phyloP scores from a whole-genome alignment of 2,888 invertebrate species.

The Lasioglossum morio region DNA sequence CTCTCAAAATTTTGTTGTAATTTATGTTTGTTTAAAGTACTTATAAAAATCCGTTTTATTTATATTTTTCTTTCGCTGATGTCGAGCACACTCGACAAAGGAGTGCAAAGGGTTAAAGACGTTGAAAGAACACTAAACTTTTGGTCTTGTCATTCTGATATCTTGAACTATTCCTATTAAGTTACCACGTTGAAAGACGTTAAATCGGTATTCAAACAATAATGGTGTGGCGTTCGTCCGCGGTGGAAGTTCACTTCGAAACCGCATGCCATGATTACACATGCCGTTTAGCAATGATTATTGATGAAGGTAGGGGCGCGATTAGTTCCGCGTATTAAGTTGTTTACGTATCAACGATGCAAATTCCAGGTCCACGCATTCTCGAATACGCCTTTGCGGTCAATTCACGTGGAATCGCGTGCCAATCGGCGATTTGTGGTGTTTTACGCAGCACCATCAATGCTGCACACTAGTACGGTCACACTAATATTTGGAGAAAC shows the following conservation, averaged over 20 bases:
- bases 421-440: conserved; percentile 57
- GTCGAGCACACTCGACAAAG: too few relatives aligned
- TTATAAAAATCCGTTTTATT: too few relatives aligned
- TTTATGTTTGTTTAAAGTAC: too few relatives aligned
- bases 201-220: background rate
- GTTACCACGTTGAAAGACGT: background rate
- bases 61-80: too few relatives aligned
- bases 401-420: conserved; percentile 51
- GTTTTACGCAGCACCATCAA: conserved; percentile 4
- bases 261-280: background rate
- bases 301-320: background rate
- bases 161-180: background rate
- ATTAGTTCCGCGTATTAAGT: conserved; percentile 17
- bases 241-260: background rate
- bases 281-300: conserved; percentile 19
- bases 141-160: background rate
- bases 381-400: background rate
- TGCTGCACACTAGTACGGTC: background rate
- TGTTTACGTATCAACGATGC: conserved; percentile 15
- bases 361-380: background rate
- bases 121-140: background rate
- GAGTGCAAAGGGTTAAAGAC: background rate
- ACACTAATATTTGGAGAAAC: conserved; percentile 15
- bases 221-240: background rate
- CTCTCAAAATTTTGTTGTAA: too few relatives aligned